Base-by-base conservation (phyloP, 2,888 invertebrate species). In the Xanthorhoe spadicearia region DNA sequence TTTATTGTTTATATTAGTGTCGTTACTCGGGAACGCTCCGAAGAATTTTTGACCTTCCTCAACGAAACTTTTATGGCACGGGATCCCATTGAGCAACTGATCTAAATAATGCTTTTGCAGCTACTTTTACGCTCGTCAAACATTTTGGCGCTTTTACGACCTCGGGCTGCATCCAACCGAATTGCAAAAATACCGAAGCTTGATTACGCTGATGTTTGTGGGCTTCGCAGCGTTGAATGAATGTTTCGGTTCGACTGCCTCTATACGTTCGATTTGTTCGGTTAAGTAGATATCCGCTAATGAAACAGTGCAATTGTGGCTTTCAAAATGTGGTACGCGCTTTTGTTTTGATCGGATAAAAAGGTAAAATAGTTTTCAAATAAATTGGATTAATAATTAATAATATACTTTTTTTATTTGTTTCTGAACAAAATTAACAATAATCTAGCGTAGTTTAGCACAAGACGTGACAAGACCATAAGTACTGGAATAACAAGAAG, bases 141-240 rank as follows among this genome's bases (percentile, higher is more conserved):
- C 61, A 52, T 28, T n/a, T 53, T 35, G 28, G 15, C 19, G 49
- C 61, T 50, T 54, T 32, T 15, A 35, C 49, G 61, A 66, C 61
- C 66, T 61, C 56, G 48, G 60, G 53, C 28, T 52, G 53, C 52
- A 58, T 19, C 46, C 55, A 17, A 46, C 48, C 18, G 60, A 68
- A 62, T 65, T 35, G 51, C 35, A 53, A 54, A 60, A 56, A 65
- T 64, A 56, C 64, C 53, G 50, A 53, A 55, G 73, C 72, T 70
- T 69, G 75, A 74, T 75, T 75, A 74, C 71, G 70, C 70, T 68
- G 63, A 70, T 74, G 73, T 72, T 62, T 60, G 50, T 66, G 57
- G 71, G 55, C 38, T 71, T 58, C 58, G 53, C 56, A 70, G 65
- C 64, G 51, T 61, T 66, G 60, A 57, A 69, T 68, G 69, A 66